Conservation (phyloP, 2,888 invertebrate genomes). For the Pogonocherus hispidulus region DNA sequence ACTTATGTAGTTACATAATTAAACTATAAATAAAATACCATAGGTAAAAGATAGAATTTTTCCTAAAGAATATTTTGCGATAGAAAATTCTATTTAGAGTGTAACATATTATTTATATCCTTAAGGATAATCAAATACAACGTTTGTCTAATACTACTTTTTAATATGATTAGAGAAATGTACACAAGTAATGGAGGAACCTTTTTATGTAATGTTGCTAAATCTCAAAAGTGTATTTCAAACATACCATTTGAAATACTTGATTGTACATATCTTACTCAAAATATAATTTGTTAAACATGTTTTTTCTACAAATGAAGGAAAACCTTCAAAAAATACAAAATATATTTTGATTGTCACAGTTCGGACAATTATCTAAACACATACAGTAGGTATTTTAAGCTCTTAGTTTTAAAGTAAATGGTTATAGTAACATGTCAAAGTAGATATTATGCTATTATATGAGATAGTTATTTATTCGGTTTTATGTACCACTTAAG, state of each 20-base stretch:
- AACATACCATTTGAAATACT: conserved; percentile 39
- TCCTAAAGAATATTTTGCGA: conserved; percentile 16
- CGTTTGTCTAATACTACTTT: conserved; percentile 28
- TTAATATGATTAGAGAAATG: conserved; percentile 35
- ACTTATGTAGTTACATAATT: not conserved
- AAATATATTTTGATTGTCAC: not conserved
- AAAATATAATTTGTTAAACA: conserved; percentile 7
- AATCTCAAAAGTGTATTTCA: conserved; percentile 43
- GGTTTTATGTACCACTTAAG: too few relatives aligned
- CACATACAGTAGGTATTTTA: too few relatives aligned
- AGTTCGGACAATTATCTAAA: not conserved
- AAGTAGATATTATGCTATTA: too few relatives aligned
- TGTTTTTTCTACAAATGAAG: conserved; percentile 20
- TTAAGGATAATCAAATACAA: conserved; percentile 30
- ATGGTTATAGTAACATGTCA: too few relatives aligned
- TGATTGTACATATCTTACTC: conserved; percentile 50
- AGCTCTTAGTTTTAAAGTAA: too few relatives aligned
- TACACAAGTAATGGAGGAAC: conserved; percentile 38
- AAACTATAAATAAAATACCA: conserved; percentile 3
- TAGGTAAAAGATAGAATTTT: conserved; percentile 10
- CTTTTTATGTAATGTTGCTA: conserved; percentile 39
- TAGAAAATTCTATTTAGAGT: conserved; percentile 31
- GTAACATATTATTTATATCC: conserved; percentile 22
- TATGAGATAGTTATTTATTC: too few relatives aligned
- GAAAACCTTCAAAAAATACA: not conserved